Percentiles rank a stretch among this genome's conserved stretches.
Conservation (phyloP, 2,113 vertebrate genomes). For the Hypomesus transpacificus region DNA sequence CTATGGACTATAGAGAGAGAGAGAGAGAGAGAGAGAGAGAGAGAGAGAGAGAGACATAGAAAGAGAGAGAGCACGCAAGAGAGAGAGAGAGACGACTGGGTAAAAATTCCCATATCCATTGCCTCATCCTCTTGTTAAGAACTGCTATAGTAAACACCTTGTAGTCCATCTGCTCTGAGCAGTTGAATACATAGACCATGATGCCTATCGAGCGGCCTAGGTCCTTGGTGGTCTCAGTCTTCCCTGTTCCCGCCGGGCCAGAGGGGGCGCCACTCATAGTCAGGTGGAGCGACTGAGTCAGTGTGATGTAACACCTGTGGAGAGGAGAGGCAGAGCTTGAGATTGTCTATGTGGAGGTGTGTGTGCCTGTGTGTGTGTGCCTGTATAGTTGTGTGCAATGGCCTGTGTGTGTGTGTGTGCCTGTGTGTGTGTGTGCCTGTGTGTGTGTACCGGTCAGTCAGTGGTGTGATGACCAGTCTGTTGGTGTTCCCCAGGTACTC, state of each 20-base stretch:
- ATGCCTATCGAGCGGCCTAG: conserved; percentile 70
- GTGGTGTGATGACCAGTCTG: conserved; percentile 78
- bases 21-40: not conserved
- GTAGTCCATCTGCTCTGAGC: conserved; percentile 80
- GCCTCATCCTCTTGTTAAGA: not conserved
- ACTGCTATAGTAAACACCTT: conserved; percentile 57
- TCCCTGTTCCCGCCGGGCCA: conserved; percentile 68
- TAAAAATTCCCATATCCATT: not conserved
- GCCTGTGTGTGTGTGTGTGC: not conserved
- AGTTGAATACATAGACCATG: conserved; percentile 80
- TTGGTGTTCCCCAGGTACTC: conserved; percentile 81
- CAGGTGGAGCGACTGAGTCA: conserved; percentile 68
- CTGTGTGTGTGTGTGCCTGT: conserved; percentile 1
- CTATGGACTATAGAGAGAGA: conserved; percentile 58
- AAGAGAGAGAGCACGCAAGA: not conserved
- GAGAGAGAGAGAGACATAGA: not conserved
- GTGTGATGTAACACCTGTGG: conserved; percentile 73
- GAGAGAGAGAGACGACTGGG: not conserved
- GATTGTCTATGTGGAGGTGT: not conserved
- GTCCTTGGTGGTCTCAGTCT: conserved; percentile 77
- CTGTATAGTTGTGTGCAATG: not conserved
- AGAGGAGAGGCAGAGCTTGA: not conserved
- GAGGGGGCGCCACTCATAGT: conserved; percentile 69
- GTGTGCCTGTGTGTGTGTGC: not conserved
- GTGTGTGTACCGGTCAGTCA: conserved; percentile 73